Percentiles rank a stretch among this genome's conserved stretches.
These are phyloP conservation scores for Scaptomyza parva DNA, from an alignment of 2,888 invertebrate species.

Conservation along the genomic window DNA sequence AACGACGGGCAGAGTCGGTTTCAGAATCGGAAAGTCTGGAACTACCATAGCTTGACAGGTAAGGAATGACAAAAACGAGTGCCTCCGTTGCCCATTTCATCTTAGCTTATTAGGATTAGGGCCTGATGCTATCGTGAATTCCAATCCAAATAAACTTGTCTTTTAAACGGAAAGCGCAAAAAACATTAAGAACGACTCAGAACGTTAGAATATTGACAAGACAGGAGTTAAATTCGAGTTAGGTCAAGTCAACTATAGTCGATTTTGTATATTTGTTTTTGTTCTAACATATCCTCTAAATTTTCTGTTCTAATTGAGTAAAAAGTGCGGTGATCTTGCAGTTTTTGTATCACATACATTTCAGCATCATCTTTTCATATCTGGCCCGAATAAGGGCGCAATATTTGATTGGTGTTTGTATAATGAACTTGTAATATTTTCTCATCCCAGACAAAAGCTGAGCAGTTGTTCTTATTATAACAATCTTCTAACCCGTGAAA, in stretches of 20 bases:
- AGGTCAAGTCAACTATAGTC: conserved; percentile 20
- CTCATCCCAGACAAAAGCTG: conserved; percentile 14
- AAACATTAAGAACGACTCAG: conserved; percentile 4
- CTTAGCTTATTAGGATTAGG: conserved; percentile 39
- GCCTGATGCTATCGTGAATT: background rate
- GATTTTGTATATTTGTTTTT: conserved; percentile 73
- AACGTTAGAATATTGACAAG: conserved; percentile 65
- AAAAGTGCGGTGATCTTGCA: conserved; percentile 75
- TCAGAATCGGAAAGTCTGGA: conserved; percentile 42
- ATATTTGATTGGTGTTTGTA: conserved; percentile 79
- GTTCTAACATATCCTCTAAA: conserved; percentile 77
- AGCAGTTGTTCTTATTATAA: conserved; percentile 63
- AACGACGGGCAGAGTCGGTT: conserved; percentile 32
- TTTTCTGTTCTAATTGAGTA: conserved; percentile 81
- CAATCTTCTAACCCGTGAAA: conserved; percentile 65
- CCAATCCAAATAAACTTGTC: conserved; percentile 74
- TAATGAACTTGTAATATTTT: conserved; percentile 81
- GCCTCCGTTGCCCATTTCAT: conserved; percentile 57
- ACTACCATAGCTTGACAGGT: conserved; percentile 76
- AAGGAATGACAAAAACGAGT: conserved; percentile 77
- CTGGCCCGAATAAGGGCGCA: conserved; percentile 45
- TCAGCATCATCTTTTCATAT: conserved; percentile 71
- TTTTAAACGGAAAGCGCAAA: conserved; percentile 71
- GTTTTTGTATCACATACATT: conserved; percentile 67
- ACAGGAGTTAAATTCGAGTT: conserved; percentile 45